phyloP scores from a whole-genome alignment of 2,113 vertebrate species.

The Centropristis striata region DNA sequence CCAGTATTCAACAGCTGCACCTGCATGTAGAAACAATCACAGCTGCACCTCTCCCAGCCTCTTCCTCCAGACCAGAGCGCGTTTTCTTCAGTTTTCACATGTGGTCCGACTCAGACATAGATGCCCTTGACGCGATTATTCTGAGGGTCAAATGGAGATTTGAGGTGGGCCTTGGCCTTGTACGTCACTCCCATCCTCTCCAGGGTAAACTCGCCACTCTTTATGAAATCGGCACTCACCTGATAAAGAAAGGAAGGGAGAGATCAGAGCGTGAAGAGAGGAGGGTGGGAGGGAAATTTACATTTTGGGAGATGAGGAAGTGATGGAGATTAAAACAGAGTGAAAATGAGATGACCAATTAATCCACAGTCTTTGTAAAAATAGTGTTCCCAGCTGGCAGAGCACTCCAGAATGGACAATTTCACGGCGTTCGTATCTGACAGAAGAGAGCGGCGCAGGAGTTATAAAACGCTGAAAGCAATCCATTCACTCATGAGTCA shows the following conservation, averaged over 20 bases:
- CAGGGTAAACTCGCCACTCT: constrained; percentile 89
- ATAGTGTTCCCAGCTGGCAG: constrained; percentile 7
- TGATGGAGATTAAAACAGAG: background rate
- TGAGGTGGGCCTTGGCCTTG: constrained; percentile 90
- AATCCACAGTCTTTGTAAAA: constrained; percentile 3
- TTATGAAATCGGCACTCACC: constrained; percentile 92
- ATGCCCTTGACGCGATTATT: constrained; percentile 94
- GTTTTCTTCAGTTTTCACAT: constrained; percentile 16
- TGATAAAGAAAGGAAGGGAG: constrained; percentile 61
- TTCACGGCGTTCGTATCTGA: constrained; percentile 37
- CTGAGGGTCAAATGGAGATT: constrained; percentile 93
- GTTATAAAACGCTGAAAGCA: constrained; percentile 59
- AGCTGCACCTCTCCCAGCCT: constrained; percentile 6
- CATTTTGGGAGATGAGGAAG: background rate
- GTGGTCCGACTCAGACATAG: constrained; percentile 81
- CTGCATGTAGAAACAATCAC: background rate
- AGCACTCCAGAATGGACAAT: constrained; percentile 33
- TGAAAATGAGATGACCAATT: background rate
- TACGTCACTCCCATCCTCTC: constrained; percentile 93
- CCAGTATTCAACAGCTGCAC: constrained; percentile 1
- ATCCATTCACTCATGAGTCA: constrained; percentile 68
- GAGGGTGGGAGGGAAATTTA: background rate
- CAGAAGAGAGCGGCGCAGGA: constrained; percentile 15
- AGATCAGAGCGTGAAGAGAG: background rate
- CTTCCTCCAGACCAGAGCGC: background rate